phyloP scores from a whole-genome alignment of 2,113 vertebrate genomes.

The Taurulus bubalis region DNA sequence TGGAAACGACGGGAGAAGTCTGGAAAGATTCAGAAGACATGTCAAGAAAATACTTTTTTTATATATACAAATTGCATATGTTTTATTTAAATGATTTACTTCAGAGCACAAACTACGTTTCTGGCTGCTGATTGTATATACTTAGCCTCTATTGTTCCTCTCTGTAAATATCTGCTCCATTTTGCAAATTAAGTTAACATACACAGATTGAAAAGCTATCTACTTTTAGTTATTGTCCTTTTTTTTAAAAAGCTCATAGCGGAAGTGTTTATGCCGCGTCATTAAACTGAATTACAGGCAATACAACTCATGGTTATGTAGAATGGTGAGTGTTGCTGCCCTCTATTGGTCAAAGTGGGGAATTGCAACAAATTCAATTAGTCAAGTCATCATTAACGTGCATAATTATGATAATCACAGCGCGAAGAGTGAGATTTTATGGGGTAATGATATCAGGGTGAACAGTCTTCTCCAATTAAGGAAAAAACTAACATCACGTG shows the following conservation, averaged over 20 bases:
- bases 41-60: too few relatives aligned
- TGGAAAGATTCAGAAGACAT: constrained; percentile 35
- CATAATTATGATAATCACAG: too few relatives aligned
- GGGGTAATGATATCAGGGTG: not conserved
- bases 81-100: too few relatives aligned
- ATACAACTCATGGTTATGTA: not conserved
- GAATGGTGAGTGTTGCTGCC: not conserved
- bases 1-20: constrained; percentile 2
- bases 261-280: not conserved
- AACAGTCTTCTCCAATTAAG: too few relatives aligned
- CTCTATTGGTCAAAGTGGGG: accelerated
- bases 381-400: not conserved
- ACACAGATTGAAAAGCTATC: not conserved
- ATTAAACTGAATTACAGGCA: not conserved
- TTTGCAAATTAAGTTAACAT: not conserved
- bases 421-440: not conserved
- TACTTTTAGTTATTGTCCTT: not conserved
- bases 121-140: not conserved
- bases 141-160: too few relatives aligned
- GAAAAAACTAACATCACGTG: too few relatives aligned
- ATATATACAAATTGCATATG: too few relatives aligned
- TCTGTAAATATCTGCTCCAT: not conserved
- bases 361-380: not conserved
- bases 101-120: too few relatives aligned
- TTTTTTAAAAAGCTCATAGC: not conserved